These are phyloP conservation scores for Phoxinus dragarum DNA, from an alignment of 2,797 vertebrate species.

Conservation along the genomic window DNA sequence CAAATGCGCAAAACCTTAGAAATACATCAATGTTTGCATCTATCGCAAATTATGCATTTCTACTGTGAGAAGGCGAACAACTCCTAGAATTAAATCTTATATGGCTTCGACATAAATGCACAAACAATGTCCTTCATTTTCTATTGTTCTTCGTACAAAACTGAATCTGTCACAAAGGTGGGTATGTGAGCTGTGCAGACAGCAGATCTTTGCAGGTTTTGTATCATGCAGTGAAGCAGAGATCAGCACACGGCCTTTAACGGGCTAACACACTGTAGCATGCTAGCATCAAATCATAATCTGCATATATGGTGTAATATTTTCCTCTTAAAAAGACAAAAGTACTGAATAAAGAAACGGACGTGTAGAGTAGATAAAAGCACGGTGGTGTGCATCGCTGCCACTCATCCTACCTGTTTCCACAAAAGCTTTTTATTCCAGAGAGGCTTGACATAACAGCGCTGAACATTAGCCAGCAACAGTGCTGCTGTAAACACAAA, in stretches of 20 bases:
- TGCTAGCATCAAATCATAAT: slow-evolving; percentile 30
- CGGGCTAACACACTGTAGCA: slow-evolving; percentile 36
- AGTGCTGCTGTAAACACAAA: slow-evolving; percentile 83
- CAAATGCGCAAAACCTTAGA: background rate
- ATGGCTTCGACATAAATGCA: background rate
- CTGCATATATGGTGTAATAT: background rate
- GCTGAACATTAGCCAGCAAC: slow-evolving; percentile 71
- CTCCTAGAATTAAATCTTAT: background rate
- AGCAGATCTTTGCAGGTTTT: slow-evolving; percentile 11
- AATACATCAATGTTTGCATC: background rate
- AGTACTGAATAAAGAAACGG: background rate
- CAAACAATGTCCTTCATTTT: background rate
- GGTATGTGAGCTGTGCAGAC: background rate
- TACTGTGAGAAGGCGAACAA: background rate
- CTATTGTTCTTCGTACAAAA: background rate
- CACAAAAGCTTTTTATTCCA: slow-evolving; percentile 70
- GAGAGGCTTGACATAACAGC: slow-evolving; percentile 75
- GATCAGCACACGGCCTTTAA: slow-evolving; percentile 42
- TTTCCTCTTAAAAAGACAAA: background rate
- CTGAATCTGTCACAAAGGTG: background rate
- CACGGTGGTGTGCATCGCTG: background rate
- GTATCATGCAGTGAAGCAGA: slow-evolving; percentile 21
- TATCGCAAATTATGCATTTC: background rate
- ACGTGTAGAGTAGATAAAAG: slow-evolving; percentile 20
- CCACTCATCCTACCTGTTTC: slow-evolving; percentile 71